Evolutionary conservation across 30 jellyfish, hydroid and myxozoan genomes (phyloP).

Genomic region (Rhopilema esculentum): DNA sequence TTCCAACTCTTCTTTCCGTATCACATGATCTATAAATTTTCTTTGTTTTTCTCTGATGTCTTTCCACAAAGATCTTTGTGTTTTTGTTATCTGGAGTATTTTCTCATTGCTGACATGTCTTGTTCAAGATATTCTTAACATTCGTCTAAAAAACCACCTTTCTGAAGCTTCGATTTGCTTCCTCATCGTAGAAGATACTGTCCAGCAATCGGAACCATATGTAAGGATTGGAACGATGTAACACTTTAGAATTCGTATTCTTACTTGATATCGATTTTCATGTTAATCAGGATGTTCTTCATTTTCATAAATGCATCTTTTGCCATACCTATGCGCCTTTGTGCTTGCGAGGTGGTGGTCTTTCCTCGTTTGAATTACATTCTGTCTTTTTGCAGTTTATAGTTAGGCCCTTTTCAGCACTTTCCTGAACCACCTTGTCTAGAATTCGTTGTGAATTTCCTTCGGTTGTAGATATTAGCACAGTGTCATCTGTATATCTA

Average conservation of each 20-base stretch:
- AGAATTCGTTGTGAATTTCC: conserved; percentile 20
- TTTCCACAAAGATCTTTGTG: no score
- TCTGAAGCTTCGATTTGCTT: conserved; percentile 24
- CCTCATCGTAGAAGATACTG: conserved; percentile 30
- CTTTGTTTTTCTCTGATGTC: no score
- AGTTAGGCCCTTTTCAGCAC: conserved; percentile 16
- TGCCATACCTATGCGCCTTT: conserved; percentile 50
- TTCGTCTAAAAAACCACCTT: conserved; percentile 2
- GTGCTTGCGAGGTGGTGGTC: conserved; percentile 47
- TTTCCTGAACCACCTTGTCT: conserved; percentile 30
- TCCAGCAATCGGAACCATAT: conserved; percentile 22
- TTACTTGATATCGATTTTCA: conserved; percentile 20
- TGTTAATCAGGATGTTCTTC: conserved; percentile 30
- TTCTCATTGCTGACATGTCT: no score
- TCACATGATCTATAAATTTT: no score
- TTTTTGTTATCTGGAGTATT: no score
- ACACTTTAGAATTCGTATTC: conserved; percentile 14
- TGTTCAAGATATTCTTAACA: no score
- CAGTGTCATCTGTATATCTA: conserved; percentile 43
- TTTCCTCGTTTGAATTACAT: conserved; percentile 22
- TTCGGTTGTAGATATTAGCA: conserved; percentile 40
- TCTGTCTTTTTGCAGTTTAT: conserved; percentile 51
- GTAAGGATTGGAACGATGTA: conserved; percentile 20
- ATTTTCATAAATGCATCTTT: conserved; percentile 5
- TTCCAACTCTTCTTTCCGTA: conserved; percentile 22